phyloP scores from a whole-genome alignment of 1,140 invertebrate genomes.

The Platyura marginata region DNA sequence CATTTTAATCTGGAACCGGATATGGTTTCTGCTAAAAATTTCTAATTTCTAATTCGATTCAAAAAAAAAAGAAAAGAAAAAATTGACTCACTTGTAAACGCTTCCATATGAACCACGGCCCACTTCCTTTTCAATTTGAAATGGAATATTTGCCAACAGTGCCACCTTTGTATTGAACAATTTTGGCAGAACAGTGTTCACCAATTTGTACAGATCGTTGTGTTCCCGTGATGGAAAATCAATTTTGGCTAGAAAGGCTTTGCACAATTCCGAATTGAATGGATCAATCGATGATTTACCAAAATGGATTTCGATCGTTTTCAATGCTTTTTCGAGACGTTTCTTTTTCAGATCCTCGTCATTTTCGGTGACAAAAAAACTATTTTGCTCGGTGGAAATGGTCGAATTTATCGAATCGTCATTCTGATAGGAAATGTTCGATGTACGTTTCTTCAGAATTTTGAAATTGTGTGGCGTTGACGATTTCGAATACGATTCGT shows the following conservation, averaged over 20 bases:
- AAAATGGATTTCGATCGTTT: slow-evolving; percentile 18
- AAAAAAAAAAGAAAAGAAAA: slow-evolving; percentile 13
- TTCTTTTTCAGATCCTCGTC: slow-evolving; percentile 18
- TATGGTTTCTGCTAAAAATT: no score
- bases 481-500: slow-evolving; percentile 1
- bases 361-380: slow-evolving; percentile 22
- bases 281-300: slow-evolving; percentile 28
- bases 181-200: slow-evolving; percentile 21
- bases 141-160: slow-evolving; percentile 34
- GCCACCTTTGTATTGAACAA: slow-evolving; percentile 29
- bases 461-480: slow-evolving; percentile 1
- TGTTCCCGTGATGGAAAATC: slow-evolving; percentile 25
- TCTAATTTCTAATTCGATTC: neutral
- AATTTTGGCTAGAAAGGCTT: slow-evolving; percentile 32
- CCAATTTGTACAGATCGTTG: slow-evolving; percentile 18
- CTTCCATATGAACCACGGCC: slow-evolving; percentile 59
- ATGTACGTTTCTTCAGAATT: slow-evolving; percentile 1
- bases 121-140: slow-evolving; percentile 51
- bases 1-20: no score
- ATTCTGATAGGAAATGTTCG: slow-evolving; percentile 3
- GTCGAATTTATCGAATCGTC: slow-evolving; percentile 9
- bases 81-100: slow-evolving; percentile 45
- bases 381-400: slow-evolving; percentile 15
- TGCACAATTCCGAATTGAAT: slow-evolving; percentile 34
- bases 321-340: slow-evolving; percentile 16